Conservation (phyloP, 1,140 invertebrate species). For the Acromyrmex heyeri region DNA sequence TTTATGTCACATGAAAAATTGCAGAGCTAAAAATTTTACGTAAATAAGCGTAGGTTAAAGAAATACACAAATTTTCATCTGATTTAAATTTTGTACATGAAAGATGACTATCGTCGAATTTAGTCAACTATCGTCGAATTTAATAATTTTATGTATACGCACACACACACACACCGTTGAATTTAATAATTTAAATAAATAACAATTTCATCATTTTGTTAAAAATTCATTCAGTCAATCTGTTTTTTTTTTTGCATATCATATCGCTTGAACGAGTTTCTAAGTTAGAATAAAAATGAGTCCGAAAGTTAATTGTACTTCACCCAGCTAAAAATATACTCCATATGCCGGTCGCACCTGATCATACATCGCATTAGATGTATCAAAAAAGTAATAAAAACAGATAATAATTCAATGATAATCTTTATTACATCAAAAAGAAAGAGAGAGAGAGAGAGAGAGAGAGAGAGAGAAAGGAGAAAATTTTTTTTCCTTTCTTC, state of each 20-base stretch:
- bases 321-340: not conserved
- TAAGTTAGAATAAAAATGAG: not conserved
- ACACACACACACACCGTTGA: not conserved
- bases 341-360: not conserved
- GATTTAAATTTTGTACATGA: not conserved
- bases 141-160: not conserved
- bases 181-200: constrained; percentile 10
- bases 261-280: not conserved
- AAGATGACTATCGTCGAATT: not conserved
- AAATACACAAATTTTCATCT: not conserved
- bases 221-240: not conserved
- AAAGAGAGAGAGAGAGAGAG: no score
- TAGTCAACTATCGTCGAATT: not conserved
- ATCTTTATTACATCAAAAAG: not conserved
- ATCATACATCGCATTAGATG: not conserved
- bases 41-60: not conserved
- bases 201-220: not conserved
- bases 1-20: not conserved
- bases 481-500: not conserved
- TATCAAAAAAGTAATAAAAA: not conserved
- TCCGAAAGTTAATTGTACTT: constrained; percentile 7
- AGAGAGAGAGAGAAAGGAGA: no score
- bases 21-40: not conserved
- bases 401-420: not conserved
- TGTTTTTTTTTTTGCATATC: constrained; percentile 7